Percentiles rank a stretch among this genome's conserved stretches.
Conservation (phyloP, 2,888 invertebrate genomes). For the Dysmachus trigonus region DNA sequence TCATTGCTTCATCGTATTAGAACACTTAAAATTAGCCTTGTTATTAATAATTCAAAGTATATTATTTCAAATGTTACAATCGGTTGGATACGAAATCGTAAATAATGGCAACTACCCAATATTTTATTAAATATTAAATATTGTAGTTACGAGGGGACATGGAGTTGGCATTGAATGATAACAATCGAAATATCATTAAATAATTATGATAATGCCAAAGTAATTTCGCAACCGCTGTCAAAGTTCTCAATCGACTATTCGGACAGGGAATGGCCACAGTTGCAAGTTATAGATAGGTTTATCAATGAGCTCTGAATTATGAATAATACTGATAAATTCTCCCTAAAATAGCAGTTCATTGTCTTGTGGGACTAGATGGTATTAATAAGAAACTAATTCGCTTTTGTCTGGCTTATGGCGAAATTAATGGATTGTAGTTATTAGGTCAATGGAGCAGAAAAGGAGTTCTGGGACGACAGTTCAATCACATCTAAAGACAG, state of each 20-base stretch:
- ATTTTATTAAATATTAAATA: neutral
- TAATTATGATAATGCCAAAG: neutral
- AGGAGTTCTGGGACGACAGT: neutral
- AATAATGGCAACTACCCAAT: neutral
- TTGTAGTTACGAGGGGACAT: neutral
- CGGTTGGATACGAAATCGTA: neutral
- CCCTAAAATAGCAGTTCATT: neutral
- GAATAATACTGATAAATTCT: neutral
- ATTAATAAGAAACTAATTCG: neutral
- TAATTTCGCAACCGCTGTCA: neutral
- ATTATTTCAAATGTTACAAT: neutral
- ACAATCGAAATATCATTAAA: neutral
- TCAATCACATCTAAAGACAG: neutral
- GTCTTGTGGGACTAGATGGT: neutral
- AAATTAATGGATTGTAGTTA: neutral
- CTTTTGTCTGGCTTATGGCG: neutral
- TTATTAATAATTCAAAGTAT: neutral
- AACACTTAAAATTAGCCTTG: neutral
- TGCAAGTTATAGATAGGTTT: neutral
- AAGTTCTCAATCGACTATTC: neutral
- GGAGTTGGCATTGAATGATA: neutral
- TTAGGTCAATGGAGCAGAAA: neutral
- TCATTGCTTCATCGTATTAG: no score
- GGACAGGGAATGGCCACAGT: neutral
- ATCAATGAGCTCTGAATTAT: neutral